These are phyloP conservation scores for Tribolium freemani DNA, from an alignment of 2,888 invertebrate genomes.

Conservation along the genomic window DNA sequence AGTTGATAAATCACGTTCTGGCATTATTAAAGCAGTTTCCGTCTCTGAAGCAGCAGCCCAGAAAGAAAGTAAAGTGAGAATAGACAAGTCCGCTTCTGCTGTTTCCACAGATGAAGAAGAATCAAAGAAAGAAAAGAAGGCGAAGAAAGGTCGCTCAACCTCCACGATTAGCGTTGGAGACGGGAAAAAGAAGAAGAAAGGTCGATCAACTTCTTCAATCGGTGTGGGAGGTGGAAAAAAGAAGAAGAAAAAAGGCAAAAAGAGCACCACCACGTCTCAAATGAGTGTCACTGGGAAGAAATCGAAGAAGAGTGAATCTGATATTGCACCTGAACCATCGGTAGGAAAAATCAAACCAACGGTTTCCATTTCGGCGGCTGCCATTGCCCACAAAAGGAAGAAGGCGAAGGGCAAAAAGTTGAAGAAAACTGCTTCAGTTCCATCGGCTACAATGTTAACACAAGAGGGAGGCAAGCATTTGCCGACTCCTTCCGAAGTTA, in stretches of 20 bases:
- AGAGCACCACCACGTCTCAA: not conserved
- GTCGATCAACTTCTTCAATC: not conserved
- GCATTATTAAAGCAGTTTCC: too few species aligned
- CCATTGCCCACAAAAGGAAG: not conserved
- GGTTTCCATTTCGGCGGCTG: not conserved
- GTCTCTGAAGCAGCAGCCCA: too few species aligned
- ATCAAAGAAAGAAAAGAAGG: not conserved
- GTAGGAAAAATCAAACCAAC: not conserved
- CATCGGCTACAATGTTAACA: not conserved
- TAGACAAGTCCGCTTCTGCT: not conserved
- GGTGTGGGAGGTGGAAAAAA: not conserved
- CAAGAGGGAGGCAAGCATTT: not conserved
- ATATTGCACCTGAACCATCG: not conserved
- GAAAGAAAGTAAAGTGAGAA: not conserved
- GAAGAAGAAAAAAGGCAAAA: not conserved
- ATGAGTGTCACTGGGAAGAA: not conserved
- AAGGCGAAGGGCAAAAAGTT: not conserved
- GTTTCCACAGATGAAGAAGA: not conserved
- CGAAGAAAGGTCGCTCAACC: too few species aligned
- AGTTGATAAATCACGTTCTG: too few species aligned
- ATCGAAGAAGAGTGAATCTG: not conserved
- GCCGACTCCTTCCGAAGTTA: not conserved
- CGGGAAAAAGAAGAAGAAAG: conserved; percentile 1
- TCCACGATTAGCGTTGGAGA: not conserved
- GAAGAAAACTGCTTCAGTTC: not conserved